phyloP scores from a whole-genome alignment of 2,888 invertebrate genomes.

The Gryllus longicercus region DNA sequence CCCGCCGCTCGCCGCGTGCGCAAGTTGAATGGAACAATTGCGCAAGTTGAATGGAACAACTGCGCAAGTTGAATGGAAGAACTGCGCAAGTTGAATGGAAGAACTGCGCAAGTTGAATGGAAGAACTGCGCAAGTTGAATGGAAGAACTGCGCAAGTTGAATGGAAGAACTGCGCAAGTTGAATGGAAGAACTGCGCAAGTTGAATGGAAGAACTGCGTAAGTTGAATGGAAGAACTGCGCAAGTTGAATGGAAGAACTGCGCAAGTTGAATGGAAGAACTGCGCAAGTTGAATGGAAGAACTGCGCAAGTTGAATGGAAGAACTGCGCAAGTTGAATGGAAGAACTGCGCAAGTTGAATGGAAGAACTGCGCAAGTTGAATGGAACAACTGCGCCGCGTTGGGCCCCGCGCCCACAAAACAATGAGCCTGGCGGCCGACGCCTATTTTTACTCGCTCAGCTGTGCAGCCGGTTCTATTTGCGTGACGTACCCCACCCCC shows the following conservation, averaged over 20 bases:
- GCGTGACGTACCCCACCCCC: neutral
- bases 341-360: neutral
- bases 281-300: neutral
- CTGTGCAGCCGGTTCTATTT: neutral
- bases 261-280: neutral
- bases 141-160: neutral
- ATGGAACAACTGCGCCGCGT: neutral
- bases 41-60: too few relatives aligned
- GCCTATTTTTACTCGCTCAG: neutral
- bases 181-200: neutral
- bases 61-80: neutral
- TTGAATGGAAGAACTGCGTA: too few relatives aligned
- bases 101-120: neutral
- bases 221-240: too few relatives aligned
- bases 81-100: neutral
- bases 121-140: neutral
- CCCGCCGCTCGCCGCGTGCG: too few relatives aligned
- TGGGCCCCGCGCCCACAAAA: too few relatives aligned
- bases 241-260: neutral
- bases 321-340: neutral
- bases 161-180: neutral
- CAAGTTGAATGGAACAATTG: neutral
- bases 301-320: neutral
- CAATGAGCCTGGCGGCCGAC: neutral
- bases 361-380: neutral